Evolutionary conservation across 2,797 vertebrate species (phyloP), one percentile per base, ranked within the genome.

Genomic region (Macropodus opercularis): DNA sequence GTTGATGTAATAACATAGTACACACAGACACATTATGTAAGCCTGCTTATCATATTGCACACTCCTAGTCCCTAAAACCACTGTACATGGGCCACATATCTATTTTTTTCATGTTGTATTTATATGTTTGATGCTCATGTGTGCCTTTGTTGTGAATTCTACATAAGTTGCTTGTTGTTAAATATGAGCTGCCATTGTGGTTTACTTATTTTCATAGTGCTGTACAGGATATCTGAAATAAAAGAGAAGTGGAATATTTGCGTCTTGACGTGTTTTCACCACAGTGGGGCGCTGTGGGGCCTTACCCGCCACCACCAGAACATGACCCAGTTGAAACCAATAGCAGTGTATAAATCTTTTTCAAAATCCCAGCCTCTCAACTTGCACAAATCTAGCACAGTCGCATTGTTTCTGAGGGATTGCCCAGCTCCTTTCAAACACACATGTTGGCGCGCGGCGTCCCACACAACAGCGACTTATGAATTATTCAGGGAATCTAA

Each of bases 331-430:
- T 59, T 67, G 48, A 72, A 69, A 73, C 51, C 44, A 35, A 27
- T 39, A 24, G 42, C 50, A 49, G 32, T 55, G 8, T 38, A 8
- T 69, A 49, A 19, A 49, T 43, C 41, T 22, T 38, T n/a, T 21
- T 27, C 51, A 3, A 23, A 67, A 79, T 70, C 63, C 70, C 72
- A 69, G 12, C 15, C 22, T n/a, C 29, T 54, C 63, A 39, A 68
- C 70, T 85, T 62, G 69, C 63, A 57, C 55, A 61, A 59, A 90
- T 86, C 71, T 84, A 84, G 84, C 77, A 82, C 88, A 85, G 69
- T 71, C 15, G 58, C 63, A 50, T 51, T 74, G 83, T 84, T 85
- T 89, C 82, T 39, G 22, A 47, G 72, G 85, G 74, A 84, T 19
- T 38, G 53, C 70, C 63, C 48, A 26, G 38, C 68, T 70, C 54